Evolutionary conservation across 2,113 vertebrate genomes (phyloP).

Genomic region (Papio anubis): DNA sequence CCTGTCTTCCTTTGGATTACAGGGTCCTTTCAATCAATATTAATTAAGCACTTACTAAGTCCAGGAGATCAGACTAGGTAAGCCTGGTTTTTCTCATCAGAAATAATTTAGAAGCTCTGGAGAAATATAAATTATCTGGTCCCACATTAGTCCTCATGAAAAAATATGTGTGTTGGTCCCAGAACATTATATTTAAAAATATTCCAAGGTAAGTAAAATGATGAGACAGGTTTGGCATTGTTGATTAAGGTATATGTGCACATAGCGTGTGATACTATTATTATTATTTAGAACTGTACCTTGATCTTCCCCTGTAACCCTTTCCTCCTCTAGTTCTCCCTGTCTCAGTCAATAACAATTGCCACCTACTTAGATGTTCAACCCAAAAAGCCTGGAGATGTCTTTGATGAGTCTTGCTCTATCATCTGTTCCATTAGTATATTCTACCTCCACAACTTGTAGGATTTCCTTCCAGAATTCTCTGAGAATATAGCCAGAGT

Average conservation of each 20-base stretch:
- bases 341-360: background rate
- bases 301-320: background rate
- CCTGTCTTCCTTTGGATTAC: background rate
- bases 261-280: accelerated
- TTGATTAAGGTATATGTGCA: background rate
- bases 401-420: background rate
- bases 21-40: background rate
- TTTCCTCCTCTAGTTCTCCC: background rate
- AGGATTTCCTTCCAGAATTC: background rate
- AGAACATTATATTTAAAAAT: background rate
- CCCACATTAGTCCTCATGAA: background rate
- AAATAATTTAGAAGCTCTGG: background rate
- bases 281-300: background rate
- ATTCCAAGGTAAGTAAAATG: background rate
- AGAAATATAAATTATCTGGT: background rate
- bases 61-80: background rate
- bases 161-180: background rate
- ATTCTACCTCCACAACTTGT: background rate
- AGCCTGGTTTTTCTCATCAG: background rate
- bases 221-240: background rate
- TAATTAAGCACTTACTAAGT: background rate
- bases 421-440: background rate
- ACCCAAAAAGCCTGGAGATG: background rate
- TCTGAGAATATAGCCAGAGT: background rate
- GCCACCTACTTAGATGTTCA: background rate